These are phyloP conservation scores for Caenorhabditis wallacei DNA, from an alignment of 2,888 invertebrate species.

Conservation along the genomic window DNA sequence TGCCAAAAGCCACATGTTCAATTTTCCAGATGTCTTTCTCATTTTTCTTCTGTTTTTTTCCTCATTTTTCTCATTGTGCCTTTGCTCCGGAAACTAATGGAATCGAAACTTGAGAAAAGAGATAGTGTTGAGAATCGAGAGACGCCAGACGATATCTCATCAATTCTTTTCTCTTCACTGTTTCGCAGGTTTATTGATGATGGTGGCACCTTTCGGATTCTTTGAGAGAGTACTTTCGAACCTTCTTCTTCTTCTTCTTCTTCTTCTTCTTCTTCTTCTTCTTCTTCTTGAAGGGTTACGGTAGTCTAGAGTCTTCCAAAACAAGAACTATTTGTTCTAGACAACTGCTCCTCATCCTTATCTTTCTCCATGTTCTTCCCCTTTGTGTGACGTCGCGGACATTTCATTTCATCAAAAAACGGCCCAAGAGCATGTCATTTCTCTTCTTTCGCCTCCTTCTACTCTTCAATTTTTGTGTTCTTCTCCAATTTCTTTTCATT, in stretches of 20 bases:
- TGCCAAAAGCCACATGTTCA: slow-evolving; percentile 52
- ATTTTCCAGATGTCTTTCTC: slow-evolving; percentile 53
- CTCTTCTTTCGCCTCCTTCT: too few relatives aligned
- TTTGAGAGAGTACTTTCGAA: background rate
- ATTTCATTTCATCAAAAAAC: slow-evolving; percentile 43
- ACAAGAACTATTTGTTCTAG: background rate
- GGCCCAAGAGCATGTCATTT: slow-evolving; percentile 36
- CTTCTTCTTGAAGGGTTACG: background rate
- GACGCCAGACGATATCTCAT: slow-evolving; percentile 39
- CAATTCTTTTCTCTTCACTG: slow-evolving; percentile 29
- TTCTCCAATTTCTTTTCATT: slow-evolving; percentile 20
- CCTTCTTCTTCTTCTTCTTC: too few relatives aligned
- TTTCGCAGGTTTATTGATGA: slow-evolving; percentile 57
- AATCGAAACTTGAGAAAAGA: slow-evolving; percentile 12
- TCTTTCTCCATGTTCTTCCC: background rate
- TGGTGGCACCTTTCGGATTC: background rate
- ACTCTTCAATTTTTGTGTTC: background rate
- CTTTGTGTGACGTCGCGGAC: slow-evolving; percentile 47
- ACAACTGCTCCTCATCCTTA: slow-evolving; percentile 15
- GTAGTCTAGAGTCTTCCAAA: background rate
- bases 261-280: too few relatives aligned
- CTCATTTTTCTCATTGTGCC: background rate
- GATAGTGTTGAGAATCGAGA: slow-evolving; percentile 25
- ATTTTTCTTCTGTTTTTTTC: background rate
- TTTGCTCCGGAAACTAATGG: slow-evolving; percentile 43